These are phyloP conservation scores for Philhelius pedissequus DNA, from an alignment of 2,888 invertebrate species.

Conservation along the genomic window DNA sequence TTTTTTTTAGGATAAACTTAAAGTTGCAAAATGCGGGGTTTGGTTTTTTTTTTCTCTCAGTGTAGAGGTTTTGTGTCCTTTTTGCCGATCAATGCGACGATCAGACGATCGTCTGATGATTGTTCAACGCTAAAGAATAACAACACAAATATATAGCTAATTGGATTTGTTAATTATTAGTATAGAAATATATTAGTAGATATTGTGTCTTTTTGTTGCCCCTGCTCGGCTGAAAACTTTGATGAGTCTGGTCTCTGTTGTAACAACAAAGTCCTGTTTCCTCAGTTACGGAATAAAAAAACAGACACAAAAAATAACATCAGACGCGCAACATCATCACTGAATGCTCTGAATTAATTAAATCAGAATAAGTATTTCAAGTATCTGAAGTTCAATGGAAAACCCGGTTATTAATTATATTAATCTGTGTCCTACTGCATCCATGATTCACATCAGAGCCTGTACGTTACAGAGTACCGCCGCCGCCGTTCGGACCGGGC, in stretches of 20 bases:
- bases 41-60: neutral
- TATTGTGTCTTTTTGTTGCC: neutral
- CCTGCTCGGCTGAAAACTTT: conserved; percentile 10
- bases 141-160: conserved; percentile 78
- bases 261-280: conserved; percentile 4
- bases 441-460: conserved; percentile 8
- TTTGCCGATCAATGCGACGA: neutral
- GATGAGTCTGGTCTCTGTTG: conserved; percentile 35
- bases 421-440: conserved; percentile 53
- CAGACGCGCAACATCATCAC: conserved; percentile 10
- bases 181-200: conserved; percentile 25
- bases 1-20: no score
- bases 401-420: conserved; percentile 69
- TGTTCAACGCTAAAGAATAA: conserved; percentile 38
- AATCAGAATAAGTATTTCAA: conserved; percentile 69
- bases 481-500: neutral
- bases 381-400: conserved; percentile 69
- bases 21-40: no score
- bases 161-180: conserved; percentile 76
- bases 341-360: conserved; percentile 68
- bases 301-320: conserved; percentile 27
- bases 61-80: neutral
- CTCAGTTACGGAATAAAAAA: neutral
- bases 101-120: neutral
- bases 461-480: no score